These are phyloP conservation scores for Candidula unifasciata DNA, from an alignment of 2,888 invertebrate species.

Conservation along the genomic window DNA sequence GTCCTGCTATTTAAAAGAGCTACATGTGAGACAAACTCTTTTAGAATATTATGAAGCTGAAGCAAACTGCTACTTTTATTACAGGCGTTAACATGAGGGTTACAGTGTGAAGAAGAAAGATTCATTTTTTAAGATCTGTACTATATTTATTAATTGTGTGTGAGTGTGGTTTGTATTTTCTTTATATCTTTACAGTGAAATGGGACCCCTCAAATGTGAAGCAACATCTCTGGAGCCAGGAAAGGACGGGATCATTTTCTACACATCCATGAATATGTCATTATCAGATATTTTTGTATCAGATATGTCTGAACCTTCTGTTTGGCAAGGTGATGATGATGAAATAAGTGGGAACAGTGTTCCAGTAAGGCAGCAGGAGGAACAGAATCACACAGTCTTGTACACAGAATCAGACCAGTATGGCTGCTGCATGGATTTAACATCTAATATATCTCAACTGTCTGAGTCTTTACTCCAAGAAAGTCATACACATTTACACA, in stretches of 20 bases:
- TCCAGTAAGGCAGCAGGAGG: neutral
- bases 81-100: no score
- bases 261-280: conserved; percentile 17
- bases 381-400: conserved; percentile 24
- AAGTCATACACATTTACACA: neutral
- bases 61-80: no score
- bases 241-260: conserved; percentile 24
- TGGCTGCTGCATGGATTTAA: conserved; percentile 38
- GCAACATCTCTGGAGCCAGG: neutral
- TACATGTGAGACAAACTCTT: no score
- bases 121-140: no score
- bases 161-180: no score
- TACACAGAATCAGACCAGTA: conserved; percentile 25
- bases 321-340: neutral
- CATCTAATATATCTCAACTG: conserved; percentile 29
- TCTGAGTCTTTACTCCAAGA: conserved; percentile 16
- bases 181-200: conserved; percentile 1
- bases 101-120: no score
- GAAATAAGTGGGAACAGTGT: neutral
- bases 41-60: no score
- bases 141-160: no score
- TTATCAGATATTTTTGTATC: neutral
- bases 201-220: neutral
- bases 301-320: neutral
- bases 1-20: no score